These are phyloP conservation scores for Xiphias gladius DNA, from an alignment of 2,113 vertebrate genomes.

Conservation along the genomic window DNA sequence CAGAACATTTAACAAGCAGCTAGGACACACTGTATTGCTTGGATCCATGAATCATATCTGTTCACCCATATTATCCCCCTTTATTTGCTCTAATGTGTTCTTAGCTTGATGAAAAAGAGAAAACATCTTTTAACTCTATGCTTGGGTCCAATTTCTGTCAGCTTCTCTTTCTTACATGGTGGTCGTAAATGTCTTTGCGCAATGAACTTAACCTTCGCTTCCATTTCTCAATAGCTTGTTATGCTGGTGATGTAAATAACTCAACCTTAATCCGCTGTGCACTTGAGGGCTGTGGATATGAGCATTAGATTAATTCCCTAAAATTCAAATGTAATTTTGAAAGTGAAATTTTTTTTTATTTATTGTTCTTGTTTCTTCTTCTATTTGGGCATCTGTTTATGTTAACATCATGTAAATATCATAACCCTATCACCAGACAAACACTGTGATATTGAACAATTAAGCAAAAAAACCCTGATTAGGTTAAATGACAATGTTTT, in stretches of 20 bases:
- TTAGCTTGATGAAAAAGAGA: constrained; percentile 35
- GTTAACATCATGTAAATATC: neutral
- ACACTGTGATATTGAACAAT: neutral
- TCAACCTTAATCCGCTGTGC: neutral
- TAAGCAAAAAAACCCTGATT: neutral
- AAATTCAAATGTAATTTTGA: neutral
- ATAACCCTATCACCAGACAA: neutral
- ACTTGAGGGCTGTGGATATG: neutral
- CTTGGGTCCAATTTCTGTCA: constrained; percentile 6
- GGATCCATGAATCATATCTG: constrained; percentile 59
- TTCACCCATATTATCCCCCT: constrained; percentile 49
- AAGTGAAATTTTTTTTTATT: neutral
- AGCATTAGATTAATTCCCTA: no score
- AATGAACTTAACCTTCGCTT: neutral
- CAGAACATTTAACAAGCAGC: constrained; percentile 73
- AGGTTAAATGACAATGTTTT: no score
- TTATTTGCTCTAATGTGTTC: constrained; percentile 59
- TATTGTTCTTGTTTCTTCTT: no score
- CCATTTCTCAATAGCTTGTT: neutral
- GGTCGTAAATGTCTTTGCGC: neutral
- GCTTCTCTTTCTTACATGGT: neutral
- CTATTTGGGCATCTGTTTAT: no score
- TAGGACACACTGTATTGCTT: constrained; percentile 46
- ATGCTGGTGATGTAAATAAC: neutral
- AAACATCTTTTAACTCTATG: constrained; percentile 15